Percentiles rank a stretch among this genome's conserved stretches.
Conservation (phyloP, 2,113 vertebrate genomes). For the Corvus moneduloides region DNA sequence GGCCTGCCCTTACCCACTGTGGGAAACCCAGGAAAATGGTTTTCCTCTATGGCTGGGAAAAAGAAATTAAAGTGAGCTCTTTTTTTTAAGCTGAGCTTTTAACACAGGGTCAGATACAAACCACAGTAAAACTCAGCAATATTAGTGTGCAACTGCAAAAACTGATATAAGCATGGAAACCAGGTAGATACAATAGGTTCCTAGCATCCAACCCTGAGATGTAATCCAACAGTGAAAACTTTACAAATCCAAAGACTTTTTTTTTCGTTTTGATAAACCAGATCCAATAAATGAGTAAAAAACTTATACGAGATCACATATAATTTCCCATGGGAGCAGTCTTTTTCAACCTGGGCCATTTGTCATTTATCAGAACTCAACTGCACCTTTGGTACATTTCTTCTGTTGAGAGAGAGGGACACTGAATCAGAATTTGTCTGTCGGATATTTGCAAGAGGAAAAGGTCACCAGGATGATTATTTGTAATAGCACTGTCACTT, state of each 20-base stretch:
- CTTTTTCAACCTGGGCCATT: neutral
- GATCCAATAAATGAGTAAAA: neutral
- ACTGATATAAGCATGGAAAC: neutral
- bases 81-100: neutral
- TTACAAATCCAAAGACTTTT: neutral
- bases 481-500: neutral
- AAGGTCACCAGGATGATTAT: neutral
- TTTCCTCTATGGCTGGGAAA: neutral
- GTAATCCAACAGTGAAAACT: neutral
- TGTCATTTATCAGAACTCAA: neutral
- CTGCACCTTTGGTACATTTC: accelerated
- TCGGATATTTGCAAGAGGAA: neutral
- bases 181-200: accelerated
- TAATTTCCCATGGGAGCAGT: neutral
- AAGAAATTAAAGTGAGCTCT: neutral
- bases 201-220: neutral
- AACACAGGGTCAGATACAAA: neutral
- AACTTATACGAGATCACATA: neutral
- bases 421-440: neutral
- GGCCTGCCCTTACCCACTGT: neutral
- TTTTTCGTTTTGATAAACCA: neutral
- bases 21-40: neutral
- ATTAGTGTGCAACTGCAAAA: neutral
- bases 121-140: neutral
- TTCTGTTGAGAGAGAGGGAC: neutral